A percentile compares a stretch with the other conserved stretches of the same genome.
phyloP scores from a whole-genome alignment of 1,140 invertebrate genomes.

The Anastatus disparis region DNA sequence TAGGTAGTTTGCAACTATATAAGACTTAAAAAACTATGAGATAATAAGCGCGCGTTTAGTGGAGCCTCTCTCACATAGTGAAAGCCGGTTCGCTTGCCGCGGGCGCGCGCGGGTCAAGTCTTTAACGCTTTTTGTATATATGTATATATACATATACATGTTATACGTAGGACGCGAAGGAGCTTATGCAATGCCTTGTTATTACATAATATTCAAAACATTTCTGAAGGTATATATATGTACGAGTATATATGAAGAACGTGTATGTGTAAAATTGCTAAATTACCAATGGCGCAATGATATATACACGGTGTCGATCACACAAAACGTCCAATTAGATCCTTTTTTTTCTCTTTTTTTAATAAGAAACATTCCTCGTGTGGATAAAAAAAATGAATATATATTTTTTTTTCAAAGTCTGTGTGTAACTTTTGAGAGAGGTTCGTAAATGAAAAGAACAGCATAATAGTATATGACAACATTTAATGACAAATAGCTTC shows the following conservation, averaged over 20 bases:
- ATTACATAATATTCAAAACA: conserved; percentile 44
- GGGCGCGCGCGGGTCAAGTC: too few species aligned
- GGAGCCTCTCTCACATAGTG: conserved; percentile 28
- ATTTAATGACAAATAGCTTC: conserved; percentile 31
- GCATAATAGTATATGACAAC: conserved; percentile 31
- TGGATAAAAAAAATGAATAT: neutral
- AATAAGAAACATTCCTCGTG: neutral
- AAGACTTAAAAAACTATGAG: conserved; percentile 41
- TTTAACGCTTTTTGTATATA: too few species aligned
- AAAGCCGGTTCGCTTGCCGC: conserved; percentile 27
- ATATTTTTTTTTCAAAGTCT: neutral
- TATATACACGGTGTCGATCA: neutral
- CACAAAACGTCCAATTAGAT: conserved; percentile 23
- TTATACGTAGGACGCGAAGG: too few species aligned
- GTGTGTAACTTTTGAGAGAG: conserved; percentile 19
- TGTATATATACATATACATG: too few species aligned
- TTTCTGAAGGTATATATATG: neutral
- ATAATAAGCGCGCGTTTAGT: conserved; percentile 34
- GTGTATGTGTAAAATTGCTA: conserved; percentile 15
- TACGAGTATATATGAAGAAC: neutral
- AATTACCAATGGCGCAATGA: conserved; percentile 31
- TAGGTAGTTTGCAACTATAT: too few species aligned
- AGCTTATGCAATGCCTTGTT: conserved; percentile 36
- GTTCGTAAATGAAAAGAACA: conserved; percentile 37
- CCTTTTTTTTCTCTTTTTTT: neutral